Percentiles rank a stretch among this genome's conserved stretches.
These are phyloP conservation scores for Poeciliopsis retropinna DNA, from an alignment of 2,113 vertebrate species.

Conservation along the genomic window DNA sequence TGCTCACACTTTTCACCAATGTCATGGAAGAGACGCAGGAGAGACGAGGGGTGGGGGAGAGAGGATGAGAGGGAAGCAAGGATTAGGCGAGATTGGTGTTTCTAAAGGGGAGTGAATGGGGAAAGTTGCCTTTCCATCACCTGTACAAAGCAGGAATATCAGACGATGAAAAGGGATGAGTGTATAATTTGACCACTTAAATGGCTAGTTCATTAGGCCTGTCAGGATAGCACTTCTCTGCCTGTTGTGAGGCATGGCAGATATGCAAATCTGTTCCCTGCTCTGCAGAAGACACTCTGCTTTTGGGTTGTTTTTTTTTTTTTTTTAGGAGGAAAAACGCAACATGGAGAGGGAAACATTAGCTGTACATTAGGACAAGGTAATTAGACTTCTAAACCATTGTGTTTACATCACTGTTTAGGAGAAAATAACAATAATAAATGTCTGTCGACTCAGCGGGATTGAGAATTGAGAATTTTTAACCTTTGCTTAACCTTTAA, in stretches of 20 bases:
- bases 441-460: conserved; percentile 5
- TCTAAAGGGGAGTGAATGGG: conserved; percentile 70
- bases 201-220: conserved; percentile 76
- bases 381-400: conserved; percentile 5
- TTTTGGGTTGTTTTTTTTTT: not conserved
- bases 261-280: conserved; percentile 70
- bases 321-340: conserved; percentile 31
- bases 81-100: conserved; percentile 63
- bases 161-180: conserved; percentile 76
- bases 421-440: not conserved
- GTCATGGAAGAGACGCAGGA: conserved; percentile 58
- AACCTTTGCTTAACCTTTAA: no score
- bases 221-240: conserved; percentile 70
- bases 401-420: not conserved
- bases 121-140: conserved; percentile 78
- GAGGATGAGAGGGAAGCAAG: conserved; percentile 36
- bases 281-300: conserved; percentile 41
- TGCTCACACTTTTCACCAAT: conserved; percentile 70
- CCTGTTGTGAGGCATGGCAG: conserved; percentile 61
- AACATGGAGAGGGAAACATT: conserved; percentile 17
- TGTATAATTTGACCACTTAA: conserved; percentile 81
- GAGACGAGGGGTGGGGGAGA: conserved; percentile 15
- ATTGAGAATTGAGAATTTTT: no score
- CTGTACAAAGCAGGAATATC: conserved; percentile 74
- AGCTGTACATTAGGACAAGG: not conserved